Evolutionary conservation across 1,140 invertebrate species (phyloP), one percentile per base, ranked within the genome.

Genomic region (Pemphigus obesinymphae): DNA sequence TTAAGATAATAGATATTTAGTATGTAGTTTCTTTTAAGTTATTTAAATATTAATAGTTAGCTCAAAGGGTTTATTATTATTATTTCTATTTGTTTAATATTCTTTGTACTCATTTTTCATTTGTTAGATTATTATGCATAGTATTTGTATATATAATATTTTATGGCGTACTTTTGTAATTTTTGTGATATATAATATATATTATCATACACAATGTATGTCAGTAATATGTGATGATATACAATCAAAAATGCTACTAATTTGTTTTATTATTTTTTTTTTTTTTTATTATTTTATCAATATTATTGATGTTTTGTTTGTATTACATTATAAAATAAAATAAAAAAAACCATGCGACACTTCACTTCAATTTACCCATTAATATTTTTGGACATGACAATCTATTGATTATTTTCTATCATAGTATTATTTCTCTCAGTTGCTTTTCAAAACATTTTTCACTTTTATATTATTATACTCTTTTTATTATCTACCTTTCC

Each of bases 41-140:
- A 45, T 72, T 72, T 48, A 72, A 72, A 20, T 31, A 48, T 11
- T 11, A 31, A 50, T 73, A 26, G 23, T 73, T 73, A 73, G 43
- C 70, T 50, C 45, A 73, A 73, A 31, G 70, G 26, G 26, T 31
- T 73, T 72, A 72, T 48, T 43, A 45, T 73, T 73, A 73, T 70
- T 0, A 45, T 50, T 73, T 73, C 2, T 72, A 72, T 72, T 72
- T 48, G 43, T 72, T 72, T 72, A 29, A 70, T 2, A 70, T 70
- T 70, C 37, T 70, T 43, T 70, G 23, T 17, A 70, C 45, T 43
- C 13, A 29, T 43, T 70, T 70, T 70, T 45, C 23, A 10, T 23
- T 45, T 70, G 40, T 70, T 70, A 29, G 37, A 70, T 70, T 45
- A 45, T 70, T 70, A 70, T 23, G 5, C 37, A 43, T 70, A 70